A percentile compares a stretch with the other conserved stretches of the same genome.
phyloP scores from a whole-genome alignment of 2,888 invertebrate species.

The Microctonus brassicae region DNA sequence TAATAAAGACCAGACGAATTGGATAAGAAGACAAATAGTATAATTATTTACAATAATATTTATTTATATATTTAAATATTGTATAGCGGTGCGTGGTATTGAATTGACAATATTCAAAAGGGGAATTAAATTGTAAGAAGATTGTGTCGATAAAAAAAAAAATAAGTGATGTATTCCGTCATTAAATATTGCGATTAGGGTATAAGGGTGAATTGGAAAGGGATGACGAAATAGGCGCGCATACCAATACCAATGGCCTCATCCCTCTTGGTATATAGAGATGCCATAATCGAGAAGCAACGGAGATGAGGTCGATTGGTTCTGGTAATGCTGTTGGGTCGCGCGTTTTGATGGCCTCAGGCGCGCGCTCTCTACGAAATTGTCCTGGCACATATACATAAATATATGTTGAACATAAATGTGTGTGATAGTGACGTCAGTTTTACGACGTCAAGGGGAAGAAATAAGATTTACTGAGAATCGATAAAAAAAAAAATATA shows the following conservation, averaged over 20 bases:
- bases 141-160: constrained; percentile 7
- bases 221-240: not conserved
- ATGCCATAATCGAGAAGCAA: constrained; percentile 23
- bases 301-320: constrained; percentile 29
- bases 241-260: not conserved
- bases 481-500: constrained; percentile 67
- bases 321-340: constrained; percentile 31
- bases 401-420: constrained; percentile 20
- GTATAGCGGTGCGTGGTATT: not conserved
- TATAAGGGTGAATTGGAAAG: not conserved
- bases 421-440: not conserved
- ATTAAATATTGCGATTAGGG: constrained; percentile 4
- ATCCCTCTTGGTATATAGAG: not conserved
- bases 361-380: constrained; percentile 25
- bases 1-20: not conserved
- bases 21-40: no score
- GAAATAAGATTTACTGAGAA: constrained; percentile 60
- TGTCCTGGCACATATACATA: constrained; percentile 21
- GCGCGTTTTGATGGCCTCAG: constrained; percentile 41
- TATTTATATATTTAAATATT: not conserved
- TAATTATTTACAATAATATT: not conserved
- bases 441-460: constrained; percentile 7
- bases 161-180: constrained; percentile 8
- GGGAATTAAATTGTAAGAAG: constrained; percentile 9
- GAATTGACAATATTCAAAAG: constrained; percentile 10